Percentiles rank a stretch among this genome's conserved stretches.
Conservation (phyloP, 2,888 invertebrate species). For the Andrena camellia region DNA sequence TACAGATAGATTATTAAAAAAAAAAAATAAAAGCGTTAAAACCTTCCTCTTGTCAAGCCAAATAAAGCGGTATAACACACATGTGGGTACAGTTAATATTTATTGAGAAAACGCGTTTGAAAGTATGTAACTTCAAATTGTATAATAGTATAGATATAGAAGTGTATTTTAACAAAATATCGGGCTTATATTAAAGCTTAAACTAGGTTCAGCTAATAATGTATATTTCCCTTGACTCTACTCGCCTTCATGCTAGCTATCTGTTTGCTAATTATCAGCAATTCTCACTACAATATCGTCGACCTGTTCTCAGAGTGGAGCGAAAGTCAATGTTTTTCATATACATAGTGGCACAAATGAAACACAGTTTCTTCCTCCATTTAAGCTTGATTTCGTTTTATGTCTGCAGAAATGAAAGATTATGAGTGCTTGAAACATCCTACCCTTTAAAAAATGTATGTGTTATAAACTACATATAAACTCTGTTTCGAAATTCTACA, state of each 20-base stretch:
- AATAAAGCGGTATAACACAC: too few relatives aligned
- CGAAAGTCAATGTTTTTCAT: constrained; percentile 47
- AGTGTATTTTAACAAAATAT: constrained; percentile 23
- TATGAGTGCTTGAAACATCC: background rate
- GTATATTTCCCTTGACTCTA: constrained; percentile 11
- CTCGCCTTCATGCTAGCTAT: constrained; percentile 16
- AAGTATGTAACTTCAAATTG: too few relatives aligned
- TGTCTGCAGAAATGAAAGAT: background rate
- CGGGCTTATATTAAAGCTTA: background rate
- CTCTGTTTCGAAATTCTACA: too few relatives aligned
- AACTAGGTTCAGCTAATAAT: constrained; percentile 59
- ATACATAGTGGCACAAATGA: constrained; percentile 1
- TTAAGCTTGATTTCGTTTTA: background rate
- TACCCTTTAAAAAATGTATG: too few relatives aligned
- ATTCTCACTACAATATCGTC: constrained; percentile 53
- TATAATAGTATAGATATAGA: too few relatives aligned
- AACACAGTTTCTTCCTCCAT: constrained; percentile 21
- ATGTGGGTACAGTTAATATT: too few relatives aligned
- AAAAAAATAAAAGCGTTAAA: too few relatives aligned
- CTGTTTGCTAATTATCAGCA: constrained; percentile 58
- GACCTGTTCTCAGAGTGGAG: constrained; percentile 27
- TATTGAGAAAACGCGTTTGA: too few relatives aligned
- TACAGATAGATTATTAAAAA: too few relatives aligned
- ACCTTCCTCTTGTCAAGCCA: too few relatives aligned
- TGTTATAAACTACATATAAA: too few relatives aligned